Conservation (phyloP, 2,888 invertebrate genomes). For the Rhagonycha fulva region DNA sequence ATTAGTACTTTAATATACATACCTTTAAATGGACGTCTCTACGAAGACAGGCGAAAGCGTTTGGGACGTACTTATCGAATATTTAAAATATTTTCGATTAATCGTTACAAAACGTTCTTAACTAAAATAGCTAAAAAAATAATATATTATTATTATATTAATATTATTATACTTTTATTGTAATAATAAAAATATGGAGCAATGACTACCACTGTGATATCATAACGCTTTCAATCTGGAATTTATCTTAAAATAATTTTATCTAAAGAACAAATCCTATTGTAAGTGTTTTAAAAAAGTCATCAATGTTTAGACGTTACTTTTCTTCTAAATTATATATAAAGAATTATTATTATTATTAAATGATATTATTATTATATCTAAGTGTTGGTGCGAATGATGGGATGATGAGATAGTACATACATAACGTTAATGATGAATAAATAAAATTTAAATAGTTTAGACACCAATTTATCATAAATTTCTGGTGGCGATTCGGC, state of each 20-base stretch:
- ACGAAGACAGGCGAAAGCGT: constrained; percentile 9
- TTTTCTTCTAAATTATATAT: constrained; percentile 40
- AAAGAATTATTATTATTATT: constrained; percentile 22
- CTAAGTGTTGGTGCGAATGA: constrained; percentile 30
- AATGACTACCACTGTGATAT: constrained; percentile 59
- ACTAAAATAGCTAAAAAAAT: constrained; percentile 19
- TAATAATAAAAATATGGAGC: constrained; percentile 51
- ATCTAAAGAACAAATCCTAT: constrained; percentile 49
- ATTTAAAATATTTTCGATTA: constrained; percentile 3
- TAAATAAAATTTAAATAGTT: constrained; percentile 38
- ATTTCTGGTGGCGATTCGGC: constrained; percentile 24
- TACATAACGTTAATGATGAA: constrained; percentile 76
- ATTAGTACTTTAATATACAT: constrained; percentile 15
- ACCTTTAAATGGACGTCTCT: constrained; percentile 9
- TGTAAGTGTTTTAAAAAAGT: constrained; percentile 47
- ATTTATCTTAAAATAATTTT: constrained; percentile 52
- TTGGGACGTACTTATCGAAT: constrained; percentile 7
- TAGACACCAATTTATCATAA: constrained; percentile 44
- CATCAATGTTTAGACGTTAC: constrained; percentile 49
- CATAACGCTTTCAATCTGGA: constrained; percentile 58
- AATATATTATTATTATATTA: constrained; percentile 7
- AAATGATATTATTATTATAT: constrained; percentile 20
- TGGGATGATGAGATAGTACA: constrained; percentile 66
- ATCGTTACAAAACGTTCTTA: constrained; percentile 5
- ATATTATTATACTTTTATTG: constrained; percentile 25